A percentile compares a stretch with the other conserved stretches of the same genome.
These are phyloP conservation scores for Amblyopsis rosae DNA, from an alignment of 2,113 vertebrate genomes.

Conservation along the genomic window DNA sequence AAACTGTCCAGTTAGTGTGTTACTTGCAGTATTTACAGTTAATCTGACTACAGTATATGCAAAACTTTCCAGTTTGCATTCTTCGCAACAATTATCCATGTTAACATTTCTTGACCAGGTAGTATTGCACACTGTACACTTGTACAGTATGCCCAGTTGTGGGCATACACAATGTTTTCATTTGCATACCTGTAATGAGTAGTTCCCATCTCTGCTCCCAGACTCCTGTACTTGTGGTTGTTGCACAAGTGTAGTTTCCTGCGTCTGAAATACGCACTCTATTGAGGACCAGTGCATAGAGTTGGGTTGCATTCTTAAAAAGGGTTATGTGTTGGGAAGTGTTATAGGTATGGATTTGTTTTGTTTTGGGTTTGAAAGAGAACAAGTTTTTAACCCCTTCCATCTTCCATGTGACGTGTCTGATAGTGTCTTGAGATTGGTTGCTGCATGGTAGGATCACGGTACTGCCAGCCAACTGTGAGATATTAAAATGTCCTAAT, in stretches of 20 bases:
- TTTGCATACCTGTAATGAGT: slow-evolving; percentile 43
- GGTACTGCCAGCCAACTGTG: neutral
- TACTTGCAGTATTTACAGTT: too few species aligned
- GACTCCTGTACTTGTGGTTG: accelerated
- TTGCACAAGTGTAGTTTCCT: slow-evolving; percentile 56
- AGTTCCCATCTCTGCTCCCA: slow-evolving; percentile 21
- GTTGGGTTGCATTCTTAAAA: neutral
- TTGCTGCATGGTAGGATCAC: slow-evolving; percentile 35
- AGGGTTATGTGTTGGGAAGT: neutral
- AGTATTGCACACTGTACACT: too few species aligned
- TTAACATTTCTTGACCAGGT: too few species aligned
- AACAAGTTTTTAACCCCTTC: neutral
- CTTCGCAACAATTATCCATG: too few species aligned
- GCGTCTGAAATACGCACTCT: slow-evolving; percentile 10
- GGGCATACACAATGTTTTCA: neutral
- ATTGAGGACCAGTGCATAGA: slow-evolving; percentile 25
- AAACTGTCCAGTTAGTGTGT: too few species aligned
- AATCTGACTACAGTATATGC: too few species aligned
- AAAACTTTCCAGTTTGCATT: too few species aligned
- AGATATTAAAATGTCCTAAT: slow-evolving; percentile 21
- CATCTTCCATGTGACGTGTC: slow-evolving; percentile 21
- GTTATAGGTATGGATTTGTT: accelerated
- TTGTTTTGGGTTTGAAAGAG: accelerated
- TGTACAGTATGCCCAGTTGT: too few species aligned
- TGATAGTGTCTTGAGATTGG: accelerated